Conservation (phyloP, 2,888 invertebrate genomes). For the Drosophila rellima region DNA sequence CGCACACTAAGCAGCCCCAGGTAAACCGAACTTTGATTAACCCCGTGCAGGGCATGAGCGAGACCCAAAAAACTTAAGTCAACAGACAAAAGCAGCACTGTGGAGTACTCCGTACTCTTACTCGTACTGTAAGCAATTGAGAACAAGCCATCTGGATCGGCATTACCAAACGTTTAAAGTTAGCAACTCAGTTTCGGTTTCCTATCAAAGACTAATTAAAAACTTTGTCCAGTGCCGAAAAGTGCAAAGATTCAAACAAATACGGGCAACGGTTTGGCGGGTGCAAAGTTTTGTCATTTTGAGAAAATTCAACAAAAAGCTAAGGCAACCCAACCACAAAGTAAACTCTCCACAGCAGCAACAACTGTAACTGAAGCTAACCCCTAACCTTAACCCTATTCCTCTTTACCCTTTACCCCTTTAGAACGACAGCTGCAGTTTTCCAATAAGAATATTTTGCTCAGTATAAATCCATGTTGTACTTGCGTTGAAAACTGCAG, state of each 20-base stretch:
- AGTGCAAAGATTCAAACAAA: constrained; percentile 59
- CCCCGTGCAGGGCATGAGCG: constrained; percentile 37
- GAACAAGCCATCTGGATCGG: constrained; percentile 35
- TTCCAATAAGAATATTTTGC: constrained; percentile 5
- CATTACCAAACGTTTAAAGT: constrained; percentile 62
- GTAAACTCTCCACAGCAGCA: constrained; percentile 9
- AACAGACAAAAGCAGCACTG: constrained; percentile 34
- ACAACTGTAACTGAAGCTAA: constrained; percentile 12
- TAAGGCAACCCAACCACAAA: constrained; percentile 35
- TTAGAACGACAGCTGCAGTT: neutral
- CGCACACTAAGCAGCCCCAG: constrained; percentile 60
- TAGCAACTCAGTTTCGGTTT: constrained; percentile 69
- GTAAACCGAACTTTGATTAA: constrained; percentile 74
- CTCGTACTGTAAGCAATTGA: constrained; percentile 1
- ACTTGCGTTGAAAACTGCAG: neutral
- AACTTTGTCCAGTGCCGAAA: constrained; percentile 74
- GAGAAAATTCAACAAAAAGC: constrained; percentile 70
- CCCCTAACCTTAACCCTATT: neutral
- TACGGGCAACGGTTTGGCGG: constrained; percentile 26
- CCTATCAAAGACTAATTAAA: constrained; percentile 81
- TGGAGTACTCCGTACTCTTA: no score
- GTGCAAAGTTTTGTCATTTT: constrained; percentile 77
- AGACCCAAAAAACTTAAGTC: constrained; percentile 40
- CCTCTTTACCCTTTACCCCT: neutral
- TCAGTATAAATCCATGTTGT: constrained; percentile 2